Conservation (phyloP, 2,113 vertebrate species). For the Ahaetulla prasina region DNA sequence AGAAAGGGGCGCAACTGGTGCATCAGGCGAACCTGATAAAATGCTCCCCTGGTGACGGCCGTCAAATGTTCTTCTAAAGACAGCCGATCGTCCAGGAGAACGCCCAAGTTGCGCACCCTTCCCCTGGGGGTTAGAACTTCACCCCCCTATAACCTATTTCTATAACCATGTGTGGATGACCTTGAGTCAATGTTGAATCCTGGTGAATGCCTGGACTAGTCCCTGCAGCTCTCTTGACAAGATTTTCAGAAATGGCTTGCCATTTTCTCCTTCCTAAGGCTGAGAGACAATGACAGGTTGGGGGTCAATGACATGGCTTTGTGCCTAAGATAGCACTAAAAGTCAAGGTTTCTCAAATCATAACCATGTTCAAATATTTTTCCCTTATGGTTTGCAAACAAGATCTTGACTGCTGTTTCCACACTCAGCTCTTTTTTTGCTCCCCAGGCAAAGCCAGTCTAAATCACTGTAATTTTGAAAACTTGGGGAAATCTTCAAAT, state of each 20-base stretch:
- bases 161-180: neutral
- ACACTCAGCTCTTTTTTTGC: neutral
- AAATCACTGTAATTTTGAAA: neutral
- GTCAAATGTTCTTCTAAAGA: too few species aligned
- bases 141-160: too few species aligned
- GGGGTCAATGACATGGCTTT: neutral
- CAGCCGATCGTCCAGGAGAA: too few species aligned
- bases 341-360: neutral
- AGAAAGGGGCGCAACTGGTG: too few species aligned
- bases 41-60: too few species aligned
- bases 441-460: neutral
- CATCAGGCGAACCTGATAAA: too few species aligned
- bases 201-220: neutral
- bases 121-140: too few species aligned
- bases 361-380: neutral
- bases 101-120: too few species aligned
- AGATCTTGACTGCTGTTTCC: neutral
- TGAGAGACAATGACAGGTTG: neutral
- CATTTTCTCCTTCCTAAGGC: neutral
- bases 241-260: neutral
- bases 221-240: neutral
- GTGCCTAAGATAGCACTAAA: neutral
- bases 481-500: neutral
- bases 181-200: neutral
- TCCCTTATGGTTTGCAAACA: neutral